Conservation (phyloP, 1,140 invertebrate genomes). For the Caenorhabditis brenneri region DNA sequence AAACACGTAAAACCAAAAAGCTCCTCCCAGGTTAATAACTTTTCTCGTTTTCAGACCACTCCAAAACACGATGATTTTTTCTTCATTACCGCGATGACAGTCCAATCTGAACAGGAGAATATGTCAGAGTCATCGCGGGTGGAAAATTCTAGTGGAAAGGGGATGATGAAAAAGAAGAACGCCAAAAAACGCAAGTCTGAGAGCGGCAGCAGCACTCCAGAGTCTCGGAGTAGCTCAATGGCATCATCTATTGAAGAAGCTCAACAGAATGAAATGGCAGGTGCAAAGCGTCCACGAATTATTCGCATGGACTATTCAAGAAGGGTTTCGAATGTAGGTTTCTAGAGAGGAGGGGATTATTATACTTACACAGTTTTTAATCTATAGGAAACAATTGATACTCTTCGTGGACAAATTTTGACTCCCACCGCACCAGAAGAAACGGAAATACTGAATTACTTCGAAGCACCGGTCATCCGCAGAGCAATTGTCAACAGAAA, state of each 20-base stretch:
- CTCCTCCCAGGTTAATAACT: too few relatives aligned
- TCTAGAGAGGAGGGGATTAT: not conserved
- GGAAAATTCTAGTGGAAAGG: not conserved
- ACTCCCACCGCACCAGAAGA: not conserved
- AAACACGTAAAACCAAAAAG: too few relatives aligned
- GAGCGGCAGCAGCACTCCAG: not conserved
- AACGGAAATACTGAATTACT: not conserved
- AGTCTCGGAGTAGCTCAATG: not conserved
- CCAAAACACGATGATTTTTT: not conserved
- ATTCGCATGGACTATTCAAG: not conserved
- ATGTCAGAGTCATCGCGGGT: not conserved
- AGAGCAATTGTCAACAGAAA: not conserved
- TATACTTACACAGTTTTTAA: not conserved
- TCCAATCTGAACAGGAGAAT: not conserved
- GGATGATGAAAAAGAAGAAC: not conserved
- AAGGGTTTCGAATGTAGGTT: not conserved
- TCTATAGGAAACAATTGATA: not conserved
- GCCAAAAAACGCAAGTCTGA: not conserved
- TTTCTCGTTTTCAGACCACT: not conserved
- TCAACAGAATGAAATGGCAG: not conserved
- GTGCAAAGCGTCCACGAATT: too few relatives aligned
- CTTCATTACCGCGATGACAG: not conserved
- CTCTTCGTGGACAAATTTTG: not conserved
- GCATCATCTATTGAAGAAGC: not conserved
- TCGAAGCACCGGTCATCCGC: not conserved